Conservation (phyloP, 2,113 vertebrate species). For the Nothobranchius kuhntae region DNA sequence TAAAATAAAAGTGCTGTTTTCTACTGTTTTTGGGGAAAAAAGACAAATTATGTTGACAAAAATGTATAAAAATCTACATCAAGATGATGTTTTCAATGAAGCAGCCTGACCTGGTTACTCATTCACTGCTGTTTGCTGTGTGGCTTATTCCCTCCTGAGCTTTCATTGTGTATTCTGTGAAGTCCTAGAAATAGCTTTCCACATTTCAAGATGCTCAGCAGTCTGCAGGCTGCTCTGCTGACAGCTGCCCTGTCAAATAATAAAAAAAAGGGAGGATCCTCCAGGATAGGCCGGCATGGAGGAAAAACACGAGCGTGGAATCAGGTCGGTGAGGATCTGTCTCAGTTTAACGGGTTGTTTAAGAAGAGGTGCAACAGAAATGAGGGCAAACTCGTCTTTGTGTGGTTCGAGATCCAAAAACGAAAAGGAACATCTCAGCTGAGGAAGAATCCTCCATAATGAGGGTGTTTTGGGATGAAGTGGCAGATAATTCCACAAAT, state of each 20-base stretch:
- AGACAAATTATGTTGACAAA: too few relatives aligned
- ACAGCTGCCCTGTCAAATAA: constrained; percentile 57
- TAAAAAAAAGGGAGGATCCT: constrained; percentile 11
- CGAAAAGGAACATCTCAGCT: constrained; percentile 7
- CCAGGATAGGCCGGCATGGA: constrained; percentile 27
- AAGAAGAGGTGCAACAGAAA: constrained; percentile 20
- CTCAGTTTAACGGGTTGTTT: constrained; percentile 21
- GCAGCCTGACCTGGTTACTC: constrained; percentile 58
- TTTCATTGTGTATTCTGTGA: constrained; percentile 45
- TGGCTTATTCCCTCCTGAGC: constrained; percentile 37
- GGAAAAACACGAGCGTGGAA: background rate
- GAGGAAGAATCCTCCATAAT: constrained; percentile 33
- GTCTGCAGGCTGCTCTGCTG: constrained; percentile 44
- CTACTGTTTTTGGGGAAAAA: constrained; percentile 2
- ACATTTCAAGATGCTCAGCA: constrained; percentile 35
- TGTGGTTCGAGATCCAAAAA: constrained; percentile 18
- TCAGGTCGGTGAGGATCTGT: constrained; percentile 25
- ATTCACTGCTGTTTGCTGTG: constrained; percentile 9
- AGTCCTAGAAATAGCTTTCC: constrained; percentile 58
- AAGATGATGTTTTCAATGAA: constrained; percentile 14
- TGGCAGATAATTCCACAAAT: constrained; percentile 25
- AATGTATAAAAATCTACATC: background rate
- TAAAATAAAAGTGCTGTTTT: background rate
- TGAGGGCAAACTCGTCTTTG: constrained; percentile 36
- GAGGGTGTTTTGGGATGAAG: constrained; percentile 45